A percentile compares a stretch with the other conserved stretches of the same genome.
phyloP scores from a whole-genome alignment of 2,888 invertebrate genomes.

The Ernsta delagoae region DNA sequence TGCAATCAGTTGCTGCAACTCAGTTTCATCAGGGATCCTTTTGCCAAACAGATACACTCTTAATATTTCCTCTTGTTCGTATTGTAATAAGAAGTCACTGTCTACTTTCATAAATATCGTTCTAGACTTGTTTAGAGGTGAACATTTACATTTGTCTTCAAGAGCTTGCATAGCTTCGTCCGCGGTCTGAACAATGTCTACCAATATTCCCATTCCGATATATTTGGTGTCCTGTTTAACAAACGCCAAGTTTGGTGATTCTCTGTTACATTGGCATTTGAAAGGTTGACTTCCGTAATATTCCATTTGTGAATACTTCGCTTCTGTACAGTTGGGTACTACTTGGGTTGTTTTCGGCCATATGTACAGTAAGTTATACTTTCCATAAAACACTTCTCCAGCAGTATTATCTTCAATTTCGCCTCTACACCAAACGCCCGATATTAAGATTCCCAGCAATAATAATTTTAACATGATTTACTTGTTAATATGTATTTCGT shows the following conservation, averaged over 20 bases:
- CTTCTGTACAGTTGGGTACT: slow-evolving; percentile 8
- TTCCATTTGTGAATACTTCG: slow-evolving; percentile 7
- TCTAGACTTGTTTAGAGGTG: slow-evolving; percentile 11
- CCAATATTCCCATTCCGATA: neutral
- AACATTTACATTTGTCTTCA: slow-evolving; percentile 14
- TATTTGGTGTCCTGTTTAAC: slow-evolving; percentile 8
- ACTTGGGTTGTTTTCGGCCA: slow-evolving; percentile 15
- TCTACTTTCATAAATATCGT: slow-evolving; percentile 13
- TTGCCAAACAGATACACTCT: slow-evolving; percentile 25
- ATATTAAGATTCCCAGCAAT: neutral
- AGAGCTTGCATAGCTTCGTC: slow-evolving; percentile 7
- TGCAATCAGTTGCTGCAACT: slow-evolving; percentile 9
- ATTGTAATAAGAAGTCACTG: slow-evolving; percentile 20
- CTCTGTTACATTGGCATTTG: slow-evolving; percentile 13
- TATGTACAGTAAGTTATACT: slow-evolving; percentile 13
- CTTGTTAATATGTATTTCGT: neutral
- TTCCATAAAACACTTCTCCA: slow-evolving; percentile 11
- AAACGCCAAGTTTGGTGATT: slow-evolving; percentile 11
- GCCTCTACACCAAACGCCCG: slow-evolving; percentile 9
- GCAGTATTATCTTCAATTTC: slow-evolving; percentile 12
- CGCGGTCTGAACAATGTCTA: slow-evolving; percentile 7
- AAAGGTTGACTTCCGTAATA: neutral
- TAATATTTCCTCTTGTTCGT: slow-evolving; percentile 15
- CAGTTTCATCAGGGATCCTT: slow-evolving; percentile 1
- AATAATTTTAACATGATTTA: slow-evolving; percentile 15